Evolutionary conservation across 2,888 invertebrate genomes (phyloP).

Genomic region (Anoplius nigerrimus): DNA sequence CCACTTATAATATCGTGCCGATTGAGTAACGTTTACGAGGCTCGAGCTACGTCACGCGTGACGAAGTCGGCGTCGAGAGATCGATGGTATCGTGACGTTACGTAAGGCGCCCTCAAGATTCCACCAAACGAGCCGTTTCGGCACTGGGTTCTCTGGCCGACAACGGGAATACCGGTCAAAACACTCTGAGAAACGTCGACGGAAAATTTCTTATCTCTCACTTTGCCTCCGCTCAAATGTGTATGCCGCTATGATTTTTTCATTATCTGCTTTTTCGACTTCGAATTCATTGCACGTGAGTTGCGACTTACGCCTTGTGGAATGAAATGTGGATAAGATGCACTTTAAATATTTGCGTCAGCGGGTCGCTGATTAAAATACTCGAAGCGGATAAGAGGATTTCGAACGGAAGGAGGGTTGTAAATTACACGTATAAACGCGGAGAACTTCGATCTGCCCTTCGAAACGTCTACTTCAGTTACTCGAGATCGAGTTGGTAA

Average conservation of each 20-base stretch:
- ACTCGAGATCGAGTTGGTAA: conserved; percentile 20
- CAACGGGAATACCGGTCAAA: too few species aligned
- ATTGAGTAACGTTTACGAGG: too few species aligned
- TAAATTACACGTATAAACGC: too few species aligned
- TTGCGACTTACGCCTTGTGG: too few species aligned
- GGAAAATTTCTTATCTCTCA: conserved; percentile 62
- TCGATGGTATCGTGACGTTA: background rate
- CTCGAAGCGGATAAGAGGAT: background rate
- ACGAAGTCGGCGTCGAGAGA: background rate
- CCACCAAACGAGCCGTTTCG: too few species aligned
- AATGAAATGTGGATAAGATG: too few species aligned
- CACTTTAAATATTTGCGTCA: too few species aligned
- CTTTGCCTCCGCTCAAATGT: background rate
- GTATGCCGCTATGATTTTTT: too few species aligned
- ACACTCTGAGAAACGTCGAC: conserved; percentile 41
- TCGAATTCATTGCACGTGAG: background rate
- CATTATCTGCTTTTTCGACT: too few species aligned
- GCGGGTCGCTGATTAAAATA: too few species aligned
- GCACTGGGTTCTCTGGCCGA: too few species aligned
- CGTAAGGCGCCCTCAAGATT: conserved; percentile 1
- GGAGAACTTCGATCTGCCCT: conserved; percentile 14
- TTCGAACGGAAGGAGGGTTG: background rate
- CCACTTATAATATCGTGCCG: too few species aligned
- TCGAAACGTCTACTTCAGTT: background rate
- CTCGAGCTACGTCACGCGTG: background rate